Conservation (phyloP, 2,888 invertebrate species). For the Scaptodrosophila latifasciaeformis region DNA sequence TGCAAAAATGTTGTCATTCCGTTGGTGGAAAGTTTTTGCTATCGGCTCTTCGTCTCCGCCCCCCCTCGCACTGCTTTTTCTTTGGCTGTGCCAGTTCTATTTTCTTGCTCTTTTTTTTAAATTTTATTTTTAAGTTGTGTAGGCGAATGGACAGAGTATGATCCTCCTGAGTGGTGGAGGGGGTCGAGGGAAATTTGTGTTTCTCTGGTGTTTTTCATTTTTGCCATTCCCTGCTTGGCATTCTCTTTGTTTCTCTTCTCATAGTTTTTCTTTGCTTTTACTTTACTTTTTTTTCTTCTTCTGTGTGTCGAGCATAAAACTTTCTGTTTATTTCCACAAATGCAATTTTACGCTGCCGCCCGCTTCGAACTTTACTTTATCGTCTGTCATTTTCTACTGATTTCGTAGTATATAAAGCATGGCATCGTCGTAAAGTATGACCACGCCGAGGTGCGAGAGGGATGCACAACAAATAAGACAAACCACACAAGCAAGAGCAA, state of each 20-base stretch:
- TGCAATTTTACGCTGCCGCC: constrained; percentile 56
- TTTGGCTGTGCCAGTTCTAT: not conserved
- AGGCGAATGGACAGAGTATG: no score
- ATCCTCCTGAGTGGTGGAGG: no score
- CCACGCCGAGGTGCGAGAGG: not conserved
- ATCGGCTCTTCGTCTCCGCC: no score
- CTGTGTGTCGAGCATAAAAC: constrained; percentile 41
- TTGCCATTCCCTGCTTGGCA: constrained; percentile 20
- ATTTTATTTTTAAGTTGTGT: no score
- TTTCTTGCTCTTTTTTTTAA: no score
- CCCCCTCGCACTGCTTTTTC: not conserved
- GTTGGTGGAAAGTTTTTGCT: constrained; percentile 58
- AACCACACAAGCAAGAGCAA: not conserved
- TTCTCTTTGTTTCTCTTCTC: constrained; percentile 25
- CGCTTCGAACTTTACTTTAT: constrained; percentile 48
- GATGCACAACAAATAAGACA: no score
- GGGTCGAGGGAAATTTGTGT: no score
- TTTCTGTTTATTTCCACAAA: constrained; percentile 67
- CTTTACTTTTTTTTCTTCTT: constrained; percentile 4
- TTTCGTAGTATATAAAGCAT: constrained; percentile 63
- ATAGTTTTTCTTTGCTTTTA: constrained; percentile 20
- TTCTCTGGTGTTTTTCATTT: constrained; percentile 45
- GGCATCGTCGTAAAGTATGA: constrained; percentile 51
- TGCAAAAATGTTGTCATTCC: constrained; percentile 71
- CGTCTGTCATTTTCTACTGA: constrained; percentile 63